Conservation (phyloP, 2,888 invertebrate genomes). For the Hyposoter dolosus region DNA sequence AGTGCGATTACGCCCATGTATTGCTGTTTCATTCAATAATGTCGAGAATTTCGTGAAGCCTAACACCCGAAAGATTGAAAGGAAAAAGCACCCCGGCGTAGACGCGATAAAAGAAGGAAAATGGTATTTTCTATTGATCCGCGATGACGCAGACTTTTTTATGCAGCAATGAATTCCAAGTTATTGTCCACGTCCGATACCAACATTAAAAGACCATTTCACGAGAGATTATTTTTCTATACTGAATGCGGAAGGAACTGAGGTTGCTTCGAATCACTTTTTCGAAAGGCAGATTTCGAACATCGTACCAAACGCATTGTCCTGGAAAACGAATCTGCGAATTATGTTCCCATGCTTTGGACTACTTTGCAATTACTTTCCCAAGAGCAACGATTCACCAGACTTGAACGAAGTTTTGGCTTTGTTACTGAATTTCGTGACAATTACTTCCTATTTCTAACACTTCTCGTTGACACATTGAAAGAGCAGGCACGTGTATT, state of each 20-base stretch:
- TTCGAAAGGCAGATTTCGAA: neutral
- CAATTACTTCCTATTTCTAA: neutral
- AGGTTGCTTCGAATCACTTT: no score
- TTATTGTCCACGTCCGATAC: neutral
- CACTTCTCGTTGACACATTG: neutral
- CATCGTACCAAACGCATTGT: neutral
- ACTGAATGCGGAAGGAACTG: neutral
- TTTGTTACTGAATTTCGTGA: neutral
- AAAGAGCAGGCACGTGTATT: neutral
- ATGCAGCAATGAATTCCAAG: neutral
- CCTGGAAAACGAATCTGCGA: neutral
- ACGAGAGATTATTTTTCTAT: neutral
- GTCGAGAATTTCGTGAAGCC: neutral
- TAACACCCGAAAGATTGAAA: neutral
- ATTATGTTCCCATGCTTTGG: neutral
- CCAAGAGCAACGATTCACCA: neutral
- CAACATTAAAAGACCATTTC: neutral
- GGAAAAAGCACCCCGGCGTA: neutral
- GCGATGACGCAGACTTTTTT: neutral
- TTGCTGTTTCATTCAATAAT: constrained; percentile 11
- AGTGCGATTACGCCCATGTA: neutral
- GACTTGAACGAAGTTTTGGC: neutral
- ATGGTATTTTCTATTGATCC: neutral
- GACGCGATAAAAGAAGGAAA: neutral
- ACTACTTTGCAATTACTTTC: neutral